A percentile compares a stretch with the other conserved stretches of the same genome.
Conservation (phyloP, 2,888 invertebrate species). For the Cinara cedri region DNA sequence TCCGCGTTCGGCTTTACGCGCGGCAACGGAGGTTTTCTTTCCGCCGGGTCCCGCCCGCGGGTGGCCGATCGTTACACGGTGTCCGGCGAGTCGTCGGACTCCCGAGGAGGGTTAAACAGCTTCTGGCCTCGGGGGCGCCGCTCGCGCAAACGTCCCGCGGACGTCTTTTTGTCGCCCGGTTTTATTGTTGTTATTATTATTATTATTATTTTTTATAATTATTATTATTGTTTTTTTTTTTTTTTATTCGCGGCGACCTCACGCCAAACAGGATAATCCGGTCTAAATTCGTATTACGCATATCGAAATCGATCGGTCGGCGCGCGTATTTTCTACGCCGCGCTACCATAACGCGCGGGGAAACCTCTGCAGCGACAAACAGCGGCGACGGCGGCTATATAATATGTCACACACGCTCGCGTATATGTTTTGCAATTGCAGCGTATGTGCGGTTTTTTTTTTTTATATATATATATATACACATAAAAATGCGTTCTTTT, state of each 20-base stretch:
- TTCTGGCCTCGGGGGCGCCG: slow-evolving; percentile 26
- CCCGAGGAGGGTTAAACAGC: slow-evolving; percentile 51
- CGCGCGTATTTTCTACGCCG: not conserved
- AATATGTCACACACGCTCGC: not conserved
- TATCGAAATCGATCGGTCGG: not conserved
- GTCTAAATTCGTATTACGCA: slow-evolving; percentile 24
- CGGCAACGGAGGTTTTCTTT: too few species aligned
- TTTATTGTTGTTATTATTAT: too few species aligned
- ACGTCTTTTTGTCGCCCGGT: not conserved
- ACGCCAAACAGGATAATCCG: slow-evolving; percentile 44
- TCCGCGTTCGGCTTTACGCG: too few species aligned
- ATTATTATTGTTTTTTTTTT: too few species aligned
- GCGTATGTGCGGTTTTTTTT: too few species aligned
- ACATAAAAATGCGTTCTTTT: not conserved
- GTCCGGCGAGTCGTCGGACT: not conserved
- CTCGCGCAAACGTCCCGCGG: not conserved
- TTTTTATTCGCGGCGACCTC: not conserved
- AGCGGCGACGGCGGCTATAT: too few species aligned
- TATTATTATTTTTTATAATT: not conserved
- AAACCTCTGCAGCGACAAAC: too few species aligned
- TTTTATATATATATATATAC: not conserved
- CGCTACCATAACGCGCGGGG: not conserved
- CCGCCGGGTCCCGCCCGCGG: too few species aligned
- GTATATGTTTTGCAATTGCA: slow-evolving; percentile 26
- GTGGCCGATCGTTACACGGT: too few species aligned